phyloP scores from a whole-genome alignment of 2,797 vertebrate species.

The Miichthys miiuy region DNA sequence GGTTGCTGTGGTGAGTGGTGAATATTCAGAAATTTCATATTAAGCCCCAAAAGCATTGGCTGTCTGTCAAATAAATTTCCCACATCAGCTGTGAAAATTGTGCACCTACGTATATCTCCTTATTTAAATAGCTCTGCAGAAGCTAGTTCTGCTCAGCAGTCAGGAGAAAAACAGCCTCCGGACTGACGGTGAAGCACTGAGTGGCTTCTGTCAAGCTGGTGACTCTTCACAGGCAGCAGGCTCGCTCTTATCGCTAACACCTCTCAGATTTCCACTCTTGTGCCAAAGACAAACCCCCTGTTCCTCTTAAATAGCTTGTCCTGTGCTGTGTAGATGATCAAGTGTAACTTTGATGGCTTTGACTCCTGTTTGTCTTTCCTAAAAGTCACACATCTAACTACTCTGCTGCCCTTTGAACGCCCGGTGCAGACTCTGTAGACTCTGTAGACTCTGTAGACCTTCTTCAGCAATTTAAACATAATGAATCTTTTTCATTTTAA shows the following conservation, averaged over 20 bases:
- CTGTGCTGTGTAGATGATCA: constrained; percentile 54
- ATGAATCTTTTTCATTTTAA: constrained; percentile 42
- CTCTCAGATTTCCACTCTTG: constrained; percentile 57
- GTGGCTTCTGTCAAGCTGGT: constrained; percentile 45
- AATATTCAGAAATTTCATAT: constrained; percentile 40
- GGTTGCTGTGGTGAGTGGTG: constrained; percentile 24
- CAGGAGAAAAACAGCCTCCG: constrained; percentile 34
- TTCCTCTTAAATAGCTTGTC: constrained; percentile 59
- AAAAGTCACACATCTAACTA: constrained; percentile 21
- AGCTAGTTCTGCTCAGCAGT: constrained; percentile 16
- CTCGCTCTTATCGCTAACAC: constrained; percentile 54
- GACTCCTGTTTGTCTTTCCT: constrained; percentile 37
- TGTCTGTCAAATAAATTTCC: constrained; percentile 38
- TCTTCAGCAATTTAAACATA: constrained; percentile 53
- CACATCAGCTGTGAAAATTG: constrained; percentile 20
- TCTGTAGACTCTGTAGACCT: constrained; percentile 37
- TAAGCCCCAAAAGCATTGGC: constrained; percentile 13
- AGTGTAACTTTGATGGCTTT: constrained; percentile 39
- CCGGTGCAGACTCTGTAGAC: constrained; percentile 19
- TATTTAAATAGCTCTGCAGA: constrained; percentile 17
- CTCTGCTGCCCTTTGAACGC: constrained; percentile 7
- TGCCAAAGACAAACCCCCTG: constrained; percentile 48
- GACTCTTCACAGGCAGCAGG: constrained; percentile 51
- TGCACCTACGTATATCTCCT: background rate
- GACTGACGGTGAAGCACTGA: constrained; percentile 44